Percentiles rank a stretch among this genome's conserved stretches.
phyloP scores from a whole-genome alignment of 2,113 vertebrate genomes.

The Pterophyllum scalare region DNA sequence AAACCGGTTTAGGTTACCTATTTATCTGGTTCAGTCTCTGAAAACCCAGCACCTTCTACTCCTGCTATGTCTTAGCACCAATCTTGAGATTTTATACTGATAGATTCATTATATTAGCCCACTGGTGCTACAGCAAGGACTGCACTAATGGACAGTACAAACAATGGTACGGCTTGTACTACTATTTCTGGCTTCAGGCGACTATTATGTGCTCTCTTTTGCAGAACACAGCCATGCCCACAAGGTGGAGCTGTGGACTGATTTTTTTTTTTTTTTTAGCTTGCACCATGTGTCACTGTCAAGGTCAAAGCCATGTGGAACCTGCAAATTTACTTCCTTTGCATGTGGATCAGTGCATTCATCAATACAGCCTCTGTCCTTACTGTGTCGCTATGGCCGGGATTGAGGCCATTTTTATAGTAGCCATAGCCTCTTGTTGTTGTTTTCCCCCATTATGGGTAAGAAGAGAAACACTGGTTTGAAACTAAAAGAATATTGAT shows the following conservation, averaged over 20 bases:
- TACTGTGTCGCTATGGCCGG: background rate
- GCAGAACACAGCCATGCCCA: conserved; percentile 52
- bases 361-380: background rate
- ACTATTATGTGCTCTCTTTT: conserved; percentile 24
- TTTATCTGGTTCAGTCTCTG: background rate
- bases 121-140: background rate
- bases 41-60: background rate
- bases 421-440: background rate
- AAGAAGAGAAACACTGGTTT: conserved; percentile 33
- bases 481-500: conserved; percentile 56
- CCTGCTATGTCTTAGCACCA: background rate
- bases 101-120: background rate
- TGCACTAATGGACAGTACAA: background rate
- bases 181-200: conserved; percentile 8
- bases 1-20: conserved; percentile 9
- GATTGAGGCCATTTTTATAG: background rate
- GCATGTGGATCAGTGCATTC: background rate
- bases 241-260: conserved; percentile 72
- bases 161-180: conserved; percentile 16
- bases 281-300: conserved; percentile 52
- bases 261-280: conserved; percentile 48
- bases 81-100: background rate
- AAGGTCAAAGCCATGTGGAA: conserved; percentile 63
- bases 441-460: background rate
- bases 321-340: conserved; percentile 15